Evolutionary conservation across 1,140 invertebrate species (phyloP).

Genomic region (Penaeus vannamei): DNA sequence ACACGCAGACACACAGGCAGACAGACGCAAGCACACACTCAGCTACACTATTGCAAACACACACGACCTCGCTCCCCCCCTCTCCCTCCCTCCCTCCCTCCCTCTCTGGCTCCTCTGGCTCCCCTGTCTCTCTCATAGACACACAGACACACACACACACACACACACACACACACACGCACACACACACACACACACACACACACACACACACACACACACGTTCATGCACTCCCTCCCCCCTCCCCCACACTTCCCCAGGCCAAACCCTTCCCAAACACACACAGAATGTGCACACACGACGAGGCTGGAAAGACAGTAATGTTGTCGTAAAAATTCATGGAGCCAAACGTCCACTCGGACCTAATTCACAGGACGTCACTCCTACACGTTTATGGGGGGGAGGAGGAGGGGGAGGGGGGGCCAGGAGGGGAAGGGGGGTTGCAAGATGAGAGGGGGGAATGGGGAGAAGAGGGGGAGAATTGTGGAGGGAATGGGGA

Average conservation of each 20-base stretch:
- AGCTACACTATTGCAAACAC: no score
- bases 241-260: neutral
- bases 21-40: no score
- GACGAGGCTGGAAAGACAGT: neutral
- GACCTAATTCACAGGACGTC: neutral
- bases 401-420: no score
- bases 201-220: conserved; percentile 4
- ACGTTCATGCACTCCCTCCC: neutral
- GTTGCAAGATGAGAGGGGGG: no score
- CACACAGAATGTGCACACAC: neutral
- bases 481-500: no score
- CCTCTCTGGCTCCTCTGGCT: neutral
- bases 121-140: no score
- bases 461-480: no score
- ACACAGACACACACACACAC: neutral
- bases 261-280: neutral
- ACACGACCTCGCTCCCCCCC: neutral
- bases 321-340: neutral
- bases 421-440: no score
- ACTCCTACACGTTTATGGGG: no score
- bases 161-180: conserved; percentile 29
- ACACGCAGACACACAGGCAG: no score
- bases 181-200: neutral
- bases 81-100: neutral
- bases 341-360: neutral